These are phyloP conservation scores for Rhamphomyia laevipes DNA, from an alignment of 2,888 invertebrate genomes.

Conservation along the genomic window DNA sequence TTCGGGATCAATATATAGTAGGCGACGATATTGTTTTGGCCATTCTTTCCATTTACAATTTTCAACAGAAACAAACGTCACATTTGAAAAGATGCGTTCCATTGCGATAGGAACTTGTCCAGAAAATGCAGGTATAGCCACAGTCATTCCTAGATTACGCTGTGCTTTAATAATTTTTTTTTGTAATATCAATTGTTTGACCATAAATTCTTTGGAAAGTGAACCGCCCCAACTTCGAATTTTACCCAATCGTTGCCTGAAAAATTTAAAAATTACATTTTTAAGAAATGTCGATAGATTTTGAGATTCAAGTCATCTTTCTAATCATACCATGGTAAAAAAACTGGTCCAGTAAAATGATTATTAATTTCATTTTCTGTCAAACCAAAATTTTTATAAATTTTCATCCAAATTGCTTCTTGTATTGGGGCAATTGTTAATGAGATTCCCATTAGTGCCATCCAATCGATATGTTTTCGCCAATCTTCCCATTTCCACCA, in stretches of 20 bases:
- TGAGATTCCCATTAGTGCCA: constrained; percentile 90
- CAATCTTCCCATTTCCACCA: too few relatives aligned
- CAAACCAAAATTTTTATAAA: constrained; percentile 64
- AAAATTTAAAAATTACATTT: constrained; percentile 40
- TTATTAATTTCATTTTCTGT: constrained; percentile 60
- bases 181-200: constrained; percentile 56
- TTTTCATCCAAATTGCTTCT: too few relatives aligned
- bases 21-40: constrained; percentile 61
- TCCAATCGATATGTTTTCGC: constrained; percentile 90
- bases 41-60: constrained; percentile 64
- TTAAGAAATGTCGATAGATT: neutral
- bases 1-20: constrained; percentile 64
- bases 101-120: constrained; percentile 80
- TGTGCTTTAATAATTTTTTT: constrained; percentile 60
- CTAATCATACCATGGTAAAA: constrained; percentile 64
- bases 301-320: too few relatives aligned
- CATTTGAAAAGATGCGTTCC: constrained; percentile 55
- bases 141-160: constrained; percentile 71
- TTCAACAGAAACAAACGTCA: constrained; percentile 50
- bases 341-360: constrained; percentile 86
- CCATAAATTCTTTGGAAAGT: constrained; percentile 57
- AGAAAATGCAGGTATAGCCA: constrained; percentile 81
- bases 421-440: constrained; percentile 75
- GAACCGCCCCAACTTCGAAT: constrained; percentile 85
- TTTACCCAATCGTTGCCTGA: constrained; percentile 79